Percentiles rank a stretch among this genome's conserved stretches.
These are phyloP conservation scores for Sussaba pulchella DNA, from an alignment of 2,888 invertebrate species.

Conservation along the genomic window DNA sequence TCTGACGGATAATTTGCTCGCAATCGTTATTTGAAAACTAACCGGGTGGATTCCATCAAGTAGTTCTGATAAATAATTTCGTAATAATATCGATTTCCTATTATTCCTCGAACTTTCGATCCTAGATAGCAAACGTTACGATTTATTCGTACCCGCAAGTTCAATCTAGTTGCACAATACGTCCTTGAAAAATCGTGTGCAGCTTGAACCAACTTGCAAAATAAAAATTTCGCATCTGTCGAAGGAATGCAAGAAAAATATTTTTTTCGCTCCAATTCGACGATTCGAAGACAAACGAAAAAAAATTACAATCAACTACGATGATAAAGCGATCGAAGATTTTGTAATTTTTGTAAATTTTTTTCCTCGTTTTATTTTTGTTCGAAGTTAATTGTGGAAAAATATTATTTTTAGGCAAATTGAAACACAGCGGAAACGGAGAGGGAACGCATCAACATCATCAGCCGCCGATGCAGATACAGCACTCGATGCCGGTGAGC, in stretches of 20 bases:
- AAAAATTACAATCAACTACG: background rate
- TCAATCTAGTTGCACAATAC: conserved; percentile 66
- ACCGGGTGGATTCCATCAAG: too few species aligned
- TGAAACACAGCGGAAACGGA: conserved; percentile 76
- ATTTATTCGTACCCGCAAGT: conserved; percentile 69
- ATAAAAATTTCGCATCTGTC: conserved; percentile 56
- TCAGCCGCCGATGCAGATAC: conserved; percentile 71
- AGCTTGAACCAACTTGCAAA: conserved; percentile 69
- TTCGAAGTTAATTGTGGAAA: too few species aligned
- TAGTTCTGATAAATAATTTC: too few species aligned
- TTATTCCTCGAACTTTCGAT: conserved; percentile 8
- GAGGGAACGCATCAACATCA: conserved; percentile 71
- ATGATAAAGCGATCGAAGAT: background rate
- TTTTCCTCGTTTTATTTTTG: background rate
- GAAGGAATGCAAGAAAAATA: conserved; percentile 54
- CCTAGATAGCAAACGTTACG: too few species aligned
- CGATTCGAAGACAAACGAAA: conserved; percentile 54
- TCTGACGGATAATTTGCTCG: too few species aligned
- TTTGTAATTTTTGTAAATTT: background rate
- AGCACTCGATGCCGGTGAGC: conserved; percentile 69
- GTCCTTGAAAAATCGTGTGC: conserved; percentile 60
- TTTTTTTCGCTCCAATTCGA: conserved; percentile 46
- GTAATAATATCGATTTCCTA: too few species aligned
- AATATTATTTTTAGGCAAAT: conserved; percentile 73
- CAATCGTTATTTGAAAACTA: too few species aligned